Conservation (phyloP, 1,140 invertebrate species). For the Micrasema minimum region DNA sequence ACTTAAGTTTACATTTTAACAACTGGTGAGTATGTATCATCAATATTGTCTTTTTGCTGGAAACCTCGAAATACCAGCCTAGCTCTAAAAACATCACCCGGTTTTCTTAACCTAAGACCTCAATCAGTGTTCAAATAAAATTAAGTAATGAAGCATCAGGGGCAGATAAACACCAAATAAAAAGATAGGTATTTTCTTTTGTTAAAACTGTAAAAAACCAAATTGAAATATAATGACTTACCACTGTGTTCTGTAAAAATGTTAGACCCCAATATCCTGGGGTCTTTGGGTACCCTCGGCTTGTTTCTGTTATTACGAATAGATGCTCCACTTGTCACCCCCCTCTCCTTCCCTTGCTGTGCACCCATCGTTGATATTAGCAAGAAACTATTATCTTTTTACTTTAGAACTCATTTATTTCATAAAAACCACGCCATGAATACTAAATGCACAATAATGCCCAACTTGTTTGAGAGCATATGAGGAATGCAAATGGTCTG, state of each 20-base stretch:
- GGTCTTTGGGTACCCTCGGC: constrained; percentile 72
- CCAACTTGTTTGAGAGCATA: constrained; percentile 25
- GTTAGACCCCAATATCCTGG: constrained; percentile 74
- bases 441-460: constrained; percentile 24
- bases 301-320: constrained; percentile 71
- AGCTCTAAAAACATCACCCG: no score
- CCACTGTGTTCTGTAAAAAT: constrained; percentile 83
- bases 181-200: no score
- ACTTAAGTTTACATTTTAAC: no score
- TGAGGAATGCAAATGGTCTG: constrained; percentile 20
- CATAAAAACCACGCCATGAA: constrained; percentile 18
- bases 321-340: constrained; percentile 68
- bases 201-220: neutral
- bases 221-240: constrained; percentile 59
- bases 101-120: no score
- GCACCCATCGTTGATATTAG: constrained; percentile 70
- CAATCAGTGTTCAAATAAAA: no score
- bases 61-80: no score
- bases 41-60: no score
- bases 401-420: constrained; percentile 22
- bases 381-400: neutral
- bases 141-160: no score
- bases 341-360: constrained; percentile 79
- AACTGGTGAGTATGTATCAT: no score
- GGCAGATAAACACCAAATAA: no score